Base-by-base conservation (phyloP, 2,888 invertebrate genomes). In the Netelia fuscicornis region DNA sequence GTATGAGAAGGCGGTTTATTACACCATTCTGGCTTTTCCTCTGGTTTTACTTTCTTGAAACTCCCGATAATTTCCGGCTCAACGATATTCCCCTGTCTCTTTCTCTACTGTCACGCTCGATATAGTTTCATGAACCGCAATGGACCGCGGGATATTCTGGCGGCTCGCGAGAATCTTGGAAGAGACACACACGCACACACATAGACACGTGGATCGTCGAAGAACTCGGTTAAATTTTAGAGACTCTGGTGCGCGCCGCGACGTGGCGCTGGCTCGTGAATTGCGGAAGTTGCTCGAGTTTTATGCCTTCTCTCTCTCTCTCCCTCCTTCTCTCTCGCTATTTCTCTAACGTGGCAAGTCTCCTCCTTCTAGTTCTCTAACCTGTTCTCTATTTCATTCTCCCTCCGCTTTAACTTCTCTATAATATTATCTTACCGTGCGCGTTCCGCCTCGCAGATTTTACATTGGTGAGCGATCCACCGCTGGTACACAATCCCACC, bases 31-130 rank as follows among this genome's bases (percentile, higher is more conserved):
- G 17, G 17, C 58, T 30, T 62, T 60, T n/a, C 20, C 56, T 42
- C 17, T 17, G 58, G 30, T 44, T 17, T 72, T 62, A 13, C 54
- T 54, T 20, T 70, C 71, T 8, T 25, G 30, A 17, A 70, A 37
- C 44, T 72, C 56, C 56, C 65, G 67, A 72, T 81, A 72, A 84
- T 84, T 78, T 81, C 54, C 77, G 64, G 68, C 30, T 48, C 58
- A 52, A 17, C 58, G 56, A 13, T 25, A 20, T 62, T 17, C 30
- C 70, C 23, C 20, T 17, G 10, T 30, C 37, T 25, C 25, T 76
- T 65, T 72, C 52, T 72, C 48, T 23, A 20, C 37, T 17, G 71
- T 71, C 65, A 44, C 62, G 76, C 72, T 80, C 71, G 13, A 68
- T 70, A 70, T 70, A 37, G 64, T 54, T 65, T 60, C 65, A 62